Conservation (phyloP, 2,797 vertebrate species). For the Bucorvus abyssinicus region DNA sequence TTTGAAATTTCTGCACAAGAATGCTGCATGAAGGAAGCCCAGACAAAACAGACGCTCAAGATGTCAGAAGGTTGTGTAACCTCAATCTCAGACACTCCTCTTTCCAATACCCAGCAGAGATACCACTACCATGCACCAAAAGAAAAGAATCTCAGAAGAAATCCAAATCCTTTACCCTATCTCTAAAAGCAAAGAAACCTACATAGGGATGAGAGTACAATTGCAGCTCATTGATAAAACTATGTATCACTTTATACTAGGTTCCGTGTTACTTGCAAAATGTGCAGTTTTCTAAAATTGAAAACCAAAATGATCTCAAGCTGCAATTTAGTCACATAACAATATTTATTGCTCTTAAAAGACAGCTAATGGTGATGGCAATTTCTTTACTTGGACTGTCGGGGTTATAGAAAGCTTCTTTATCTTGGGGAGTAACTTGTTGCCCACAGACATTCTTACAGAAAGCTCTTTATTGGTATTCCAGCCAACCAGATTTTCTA, state of each 20-base stretch:
- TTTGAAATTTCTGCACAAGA: conserved; percentile 82
- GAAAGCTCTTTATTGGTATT: conserved; percentile 77
- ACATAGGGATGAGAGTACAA: neutral
- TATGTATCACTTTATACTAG: neutral
- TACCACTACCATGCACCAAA: conserved; percentile 44
- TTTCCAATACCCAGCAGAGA: conserved; percentile 66
- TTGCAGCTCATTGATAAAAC: neutral
- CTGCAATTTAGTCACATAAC: neutral
- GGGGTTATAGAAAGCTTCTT: conserved; percentile 39
- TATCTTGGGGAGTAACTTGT: conserved; percentile 24
- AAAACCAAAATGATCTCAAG: neutral
- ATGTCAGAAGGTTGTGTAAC: conserved; percentile 74
- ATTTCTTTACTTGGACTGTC: conserved; percentile 71
- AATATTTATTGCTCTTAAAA: too few relatives aligned
- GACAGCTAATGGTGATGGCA: conserved; percentile 63
- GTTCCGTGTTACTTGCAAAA: neutral
- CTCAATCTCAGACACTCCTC: conserved; percentile 73
- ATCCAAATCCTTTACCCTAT: neutral
- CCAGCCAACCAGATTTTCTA: too few relatives aligned
- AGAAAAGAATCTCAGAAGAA: conserved; percentile 61
- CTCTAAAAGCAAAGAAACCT: neutral
- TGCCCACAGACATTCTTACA: conserved; percentile 74
- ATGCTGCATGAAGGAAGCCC: conserved; percentile 79
- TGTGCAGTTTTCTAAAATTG: neutral
- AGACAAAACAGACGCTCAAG: conserved; percentile 94